Base-by-base conservation (phyloP, 2,797 vertebrate genomes). In the Eidolon dupreanum region DNA sequence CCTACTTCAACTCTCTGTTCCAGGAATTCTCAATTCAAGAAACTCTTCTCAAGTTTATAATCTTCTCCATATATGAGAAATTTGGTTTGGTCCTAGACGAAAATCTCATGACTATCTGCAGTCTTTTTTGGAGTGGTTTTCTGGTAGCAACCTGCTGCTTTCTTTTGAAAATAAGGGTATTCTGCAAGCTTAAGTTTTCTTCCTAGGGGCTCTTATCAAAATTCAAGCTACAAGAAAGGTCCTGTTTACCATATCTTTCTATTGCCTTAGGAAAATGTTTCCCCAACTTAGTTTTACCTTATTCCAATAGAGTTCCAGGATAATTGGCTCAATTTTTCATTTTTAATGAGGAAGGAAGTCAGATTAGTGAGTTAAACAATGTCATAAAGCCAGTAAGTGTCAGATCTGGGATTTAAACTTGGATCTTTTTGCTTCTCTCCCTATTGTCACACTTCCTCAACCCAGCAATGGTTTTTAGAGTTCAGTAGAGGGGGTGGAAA, bases 251-350 rank as follows among this genome's bases (percentile, higher is more conserved):
- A 26, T 88, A 22, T 43, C 46, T 66, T 71, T 55, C 49, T 81
- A 38, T 49, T 36, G 36, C n/a, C n/a, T 93, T 77, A 59, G 55
- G 43, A 91, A 96, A 78, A 92, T 59, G 46, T 92, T 43, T 86
- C n/a, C 12, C 41, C 28, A 73, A 9, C 8, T 38, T 79, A 59
- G 53, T 71, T 86, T 92, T 95, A n/a, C 28, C 28, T 91, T 82
- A 20, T 81, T 55, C 19, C 46, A 74, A 85, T 13, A 26, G 9
- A 43, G 19, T 63, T 7, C 26, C 2, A 46, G 36, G 43, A 26
- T 88, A 90, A 93, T 6, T 49, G 49, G 55, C 6, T 85, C 8
- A 2, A 43, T 90, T 61, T 93, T 90, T 71, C 5, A 59, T 84
- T 95, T 90, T 74, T 66, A 83, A 57, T 61, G 43, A 88, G 71